phyloP scores from a whole-genome alignment of 2,888 invertebrate genomes.

The Ornithoptera alexandrae region DNA sequence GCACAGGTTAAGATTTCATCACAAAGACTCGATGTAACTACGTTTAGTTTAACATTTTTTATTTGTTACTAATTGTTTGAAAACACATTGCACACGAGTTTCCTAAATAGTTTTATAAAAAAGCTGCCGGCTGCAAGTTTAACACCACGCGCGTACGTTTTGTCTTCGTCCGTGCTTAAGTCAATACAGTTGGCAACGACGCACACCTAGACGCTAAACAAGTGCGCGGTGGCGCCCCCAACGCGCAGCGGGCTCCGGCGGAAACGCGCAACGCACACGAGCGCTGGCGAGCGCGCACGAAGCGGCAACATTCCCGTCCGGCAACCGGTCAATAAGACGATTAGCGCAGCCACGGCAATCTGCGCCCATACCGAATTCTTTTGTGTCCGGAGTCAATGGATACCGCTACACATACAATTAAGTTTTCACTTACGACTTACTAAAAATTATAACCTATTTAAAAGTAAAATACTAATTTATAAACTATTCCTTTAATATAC shows the following conservation, averaged over 20 bases:
- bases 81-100: slow-evolving; percentile 48
- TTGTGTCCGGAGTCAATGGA: slow-evolving; percentile 36
- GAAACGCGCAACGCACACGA: slow-evolving; percentile 63
- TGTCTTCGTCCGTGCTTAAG: slow-evolving; percentile 72
- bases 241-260: slow-evolving; percentile 74
- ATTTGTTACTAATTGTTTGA: slow-evolving; percentile 37
- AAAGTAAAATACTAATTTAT: not conserved
- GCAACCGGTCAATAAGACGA: slow-evolving; percentile 79
- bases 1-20: slow-evolving; percentile 53
- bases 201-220: slow-evolving; percentile 78
- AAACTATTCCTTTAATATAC: not conserved
- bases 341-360: slow-evolving; percentile 67
- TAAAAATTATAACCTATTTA: not conserved
- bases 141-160: slow-evolving; percentile 77
- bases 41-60: slow-evolving; percentile 49
- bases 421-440: not conserved
- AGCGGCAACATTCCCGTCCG: slow-evolving; percentile 74
- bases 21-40: slow-evolving; percentile 64
- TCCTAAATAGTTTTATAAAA: slow-evolving; percentile 49
- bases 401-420: slow-evolving; percentile 12
- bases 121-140: slow-evolving; percentile 75
- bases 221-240: slow-evolving; percentile 77
- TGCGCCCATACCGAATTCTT: slow-evolving; percentile 56
- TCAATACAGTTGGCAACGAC: slow-evolving; percentile 81
- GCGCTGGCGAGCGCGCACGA: slow-evolving; percentile 69